Evolutionary conservation across 2,888 invertebrate species (phyloP), one percentile per base, ranked within the genome.

Genomic region (Polydrusus tereticollis): DNA sequence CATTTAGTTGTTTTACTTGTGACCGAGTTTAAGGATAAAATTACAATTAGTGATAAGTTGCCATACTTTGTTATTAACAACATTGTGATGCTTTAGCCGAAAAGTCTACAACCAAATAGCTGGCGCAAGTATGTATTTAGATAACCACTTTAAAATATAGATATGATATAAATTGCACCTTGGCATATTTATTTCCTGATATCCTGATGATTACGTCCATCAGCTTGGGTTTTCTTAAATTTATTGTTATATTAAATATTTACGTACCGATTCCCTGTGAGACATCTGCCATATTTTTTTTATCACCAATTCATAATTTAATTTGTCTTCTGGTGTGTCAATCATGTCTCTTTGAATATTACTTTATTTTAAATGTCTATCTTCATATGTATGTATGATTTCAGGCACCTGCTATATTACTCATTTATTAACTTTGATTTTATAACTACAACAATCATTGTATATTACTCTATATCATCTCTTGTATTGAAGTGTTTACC

Each of bases 1-100:
- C 78, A 78, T 7, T 41, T 59, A 14, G 36, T 38, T 18, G 60
- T 67, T 8, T 45, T 21, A 36, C 68, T 47, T 0, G 33, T 10
- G 5, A 18, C n/a, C 33, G 10, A n/a, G 10, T 64, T 52, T 38
- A 64, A 7, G 7, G 2, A 26, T 8, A 20, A 50, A 20, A 50
- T 33, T 7, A 55, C 6, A 16, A 55, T 6, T 29, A 21, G 5
- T n/a, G 18, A 29, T 7, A 50, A 2, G 10, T 8, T 29, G 5
- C 6, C 12, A 16, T 29, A 33, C 8, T 16, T 55, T 29, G 18
- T 18, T 2, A 8, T 14, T 7, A 23, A 26, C 26, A 23, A 55
- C 52, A 55, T 55, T 47, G 0, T 12, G 38, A 33, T 33, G 43
- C 18, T 18, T n/a, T 2, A 29, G 52, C 14, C 52, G 0, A 26